A percentile compares a stretch with the other conserved stretches of the same genome.
phyloP scores from a whole-genome alignment of 2,888 invertebrate genomes.

The Lasioglossum malachurum region DNA sequence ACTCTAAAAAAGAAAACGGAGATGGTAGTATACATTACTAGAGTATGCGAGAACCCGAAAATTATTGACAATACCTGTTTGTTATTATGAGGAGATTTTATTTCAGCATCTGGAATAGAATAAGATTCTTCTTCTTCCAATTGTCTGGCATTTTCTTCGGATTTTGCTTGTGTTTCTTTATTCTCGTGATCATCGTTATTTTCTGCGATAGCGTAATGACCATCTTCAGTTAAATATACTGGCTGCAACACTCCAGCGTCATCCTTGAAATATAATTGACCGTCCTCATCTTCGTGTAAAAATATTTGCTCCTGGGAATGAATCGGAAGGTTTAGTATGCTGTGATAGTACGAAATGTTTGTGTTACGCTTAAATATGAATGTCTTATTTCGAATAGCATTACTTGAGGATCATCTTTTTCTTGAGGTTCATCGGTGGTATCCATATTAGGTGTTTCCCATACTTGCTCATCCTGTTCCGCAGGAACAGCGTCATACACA shows the following conservation, averaged over 20 bases:
- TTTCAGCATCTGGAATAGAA: conserved; percentile 76
- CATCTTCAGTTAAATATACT: conserved; percentile 82
- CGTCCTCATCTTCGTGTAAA: conserved; percentile 83
- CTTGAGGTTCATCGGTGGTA: conserved; percentile 62
- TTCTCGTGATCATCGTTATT: conserved; percentile 78
- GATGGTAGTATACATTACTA: not conserved
- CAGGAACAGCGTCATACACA: conserved; percentile 75
- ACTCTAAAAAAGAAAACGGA: conserved; percentile 59
- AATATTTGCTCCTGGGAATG: conserved; percentile 80
- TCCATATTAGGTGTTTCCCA: conserved; percentile 78
- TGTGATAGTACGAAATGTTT: not conserved
- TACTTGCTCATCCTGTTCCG: conserved; percentile 77
- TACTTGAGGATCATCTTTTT: conserved; percentile 75
- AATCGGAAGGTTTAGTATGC: conserved; percentile 2
- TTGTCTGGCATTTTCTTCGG: conserved; percentile 62
- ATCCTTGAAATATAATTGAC: conserved; percentile 83
- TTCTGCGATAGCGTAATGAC: conserved; percentile 83
- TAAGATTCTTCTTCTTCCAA: conserved; percentile 72
- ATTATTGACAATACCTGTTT: conserved; percentile 70
- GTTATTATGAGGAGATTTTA: conserved; percentile 57
- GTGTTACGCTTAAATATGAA: not conserved
- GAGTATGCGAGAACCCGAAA: not conserved
- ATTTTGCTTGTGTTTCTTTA: conserved; percentile 71
- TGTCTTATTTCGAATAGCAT: not conserved
- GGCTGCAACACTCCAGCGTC: conserved; percentile 82